A percentile compares a stretch with the other conserved stretches of the same genome.
These are phyloP conservation scores for Papilio helenus DNA, from an alignment of 1,140 invertebrate species.

Conservation along the genomic window DNA sequence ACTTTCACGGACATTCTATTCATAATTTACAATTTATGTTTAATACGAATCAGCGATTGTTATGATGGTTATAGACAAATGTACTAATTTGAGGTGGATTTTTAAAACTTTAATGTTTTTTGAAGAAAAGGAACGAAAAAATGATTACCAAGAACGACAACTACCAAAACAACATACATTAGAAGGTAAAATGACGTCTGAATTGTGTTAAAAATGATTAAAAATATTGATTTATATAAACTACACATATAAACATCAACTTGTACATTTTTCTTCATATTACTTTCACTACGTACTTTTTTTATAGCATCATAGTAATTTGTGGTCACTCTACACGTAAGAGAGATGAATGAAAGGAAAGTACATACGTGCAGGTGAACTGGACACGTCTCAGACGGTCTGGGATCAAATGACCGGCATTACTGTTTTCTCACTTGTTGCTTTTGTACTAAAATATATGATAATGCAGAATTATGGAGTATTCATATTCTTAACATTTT, in stretches of 20 bases:
- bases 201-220: not conserved
- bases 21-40: not conserved
- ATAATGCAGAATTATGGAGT: not conserved
- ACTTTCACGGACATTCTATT: not conserved
- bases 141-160: not conserved
- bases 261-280: not conserved
- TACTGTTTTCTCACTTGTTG: not conserved
- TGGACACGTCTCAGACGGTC: not conserved
- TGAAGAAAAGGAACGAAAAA: too few species aligned
- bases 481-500: too few species aligned
- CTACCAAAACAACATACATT: not conserved
- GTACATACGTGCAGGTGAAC: constrained; percentile 28
- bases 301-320: not conserved
- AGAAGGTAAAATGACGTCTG: not conserved
- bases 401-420: constrained; percentile 1
- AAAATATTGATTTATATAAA: not conserved
- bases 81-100: too few species aligned
- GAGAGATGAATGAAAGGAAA: constrained; percentile 46
- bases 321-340: constrained; percentile 41
- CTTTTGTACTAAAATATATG: not conserved
- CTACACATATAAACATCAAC: not conserved
- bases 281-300: not conserved
- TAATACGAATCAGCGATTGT: too few species aligned
- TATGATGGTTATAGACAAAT: too few species aligned
- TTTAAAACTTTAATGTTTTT: too few species aligned